phyloP scores from a whole-genome alignment of 2,113 vertebrate species.

The Ageneiosus marmoratus region DNA sequence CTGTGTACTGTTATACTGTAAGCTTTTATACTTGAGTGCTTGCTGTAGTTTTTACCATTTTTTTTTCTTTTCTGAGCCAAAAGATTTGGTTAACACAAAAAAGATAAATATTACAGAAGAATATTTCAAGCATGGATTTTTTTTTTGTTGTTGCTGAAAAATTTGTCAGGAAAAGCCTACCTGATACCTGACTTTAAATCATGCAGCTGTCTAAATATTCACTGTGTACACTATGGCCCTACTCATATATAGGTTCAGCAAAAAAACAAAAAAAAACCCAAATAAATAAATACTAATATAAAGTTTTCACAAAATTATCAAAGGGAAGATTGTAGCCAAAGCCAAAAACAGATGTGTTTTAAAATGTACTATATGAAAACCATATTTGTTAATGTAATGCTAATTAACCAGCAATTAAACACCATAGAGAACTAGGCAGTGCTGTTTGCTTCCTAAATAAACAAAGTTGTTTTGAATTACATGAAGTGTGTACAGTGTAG shows the following conservation, averaged over 20 bases:
- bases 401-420: not conserved
- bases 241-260: not conserved
- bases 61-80: not conserved
- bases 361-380: not conserved
- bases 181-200: not conserved
- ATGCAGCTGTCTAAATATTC: not conserved
- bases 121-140: not conserved
- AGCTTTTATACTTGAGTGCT: constrained; percentile 29
- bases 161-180: not conserved
- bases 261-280: too few relatives aligned
- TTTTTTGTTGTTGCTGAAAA: not conserved
- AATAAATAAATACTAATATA: too few relatives aligned
- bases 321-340: not conserved
- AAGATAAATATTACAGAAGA: not conserved
- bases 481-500: not conserved
- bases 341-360: not conserved
- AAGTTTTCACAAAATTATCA: not conserved
- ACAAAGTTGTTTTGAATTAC: not conserved
- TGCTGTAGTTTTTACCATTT: not conserved
- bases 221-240: too few relatives aligned
- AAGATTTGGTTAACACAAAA: not conserved
- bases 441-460: not conserved
- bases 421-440: not conserved
- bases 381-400: not conserved
- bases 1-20: constrained; percentile 27